Evolutionary conservation across 2,888 invertebrate species (phyloP).

Genomic region (Ditula angustiorana): DNA sequence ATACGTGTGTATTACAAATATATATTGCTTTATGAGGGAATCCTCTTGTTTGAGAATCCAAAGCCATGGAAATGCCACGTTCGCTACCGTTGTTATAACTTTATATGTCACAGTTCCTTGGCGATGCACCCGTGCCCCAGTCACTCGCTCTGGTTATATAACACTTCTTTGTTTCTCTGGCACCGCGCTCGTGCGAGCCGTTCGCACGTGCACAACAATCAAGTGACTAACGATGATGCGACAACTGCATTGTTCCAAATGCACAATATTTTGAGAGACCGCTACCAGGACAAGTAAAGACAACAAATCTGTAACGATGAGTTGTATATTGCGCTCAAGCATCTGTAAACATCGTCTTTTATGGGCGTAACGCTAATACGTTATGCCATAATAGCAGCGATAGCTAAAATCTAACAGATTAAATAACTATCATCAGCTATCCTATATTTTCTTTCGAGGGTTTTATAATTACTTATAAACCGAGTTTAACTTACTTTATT

Average conservation of each 20-base stretch:
- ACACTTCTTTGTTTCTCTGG: constrained; percentile 22
- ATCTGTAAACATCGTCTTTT: too few relatives aligned
- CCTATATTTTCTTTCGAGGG: background rate
- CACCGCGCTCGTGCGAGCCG: background rate
- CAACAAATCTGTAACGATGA: background rate
- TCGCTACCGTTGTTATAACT: constrained; percentile 14
- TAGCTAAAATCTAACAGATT: too few relatives aligned
- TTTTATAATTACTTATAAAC: background rate
- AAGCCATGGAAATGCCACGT: constrained; percentile 12
- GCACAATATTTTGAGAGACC: constrained; percentile 3
- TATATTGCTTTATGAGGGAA: too few relatives aligned
- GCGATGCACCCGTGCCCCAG: constrained; percentile 46
- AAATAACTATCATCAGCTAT: background rate
- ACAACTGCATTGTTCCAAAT: background rate
- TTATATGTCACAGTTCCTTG: constrained; percentile 40
- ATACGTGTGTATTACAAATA: too few relatives aligned
- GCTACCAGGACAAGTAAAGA: background rate
- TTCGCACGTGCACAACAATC: constrained; percentile 23
- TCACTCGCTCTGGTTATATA: constrained; percentile 40
- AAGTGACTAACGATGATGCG: constrained; percentile 5
- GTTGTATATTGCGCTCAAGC: too few relatives aligned
- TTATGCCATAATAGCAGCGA: too few relatives aligned
- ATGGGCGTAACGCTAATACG: too few relatives aligned
- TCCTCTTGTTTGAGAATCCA: too few relatives aligned
- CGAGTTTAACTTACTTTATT: background rate